These are phyloP conservation scores for Diprion similis DNA, from an alignment of 1,140 invertebrate genomes.

Conservation along the genomic window DNA sequence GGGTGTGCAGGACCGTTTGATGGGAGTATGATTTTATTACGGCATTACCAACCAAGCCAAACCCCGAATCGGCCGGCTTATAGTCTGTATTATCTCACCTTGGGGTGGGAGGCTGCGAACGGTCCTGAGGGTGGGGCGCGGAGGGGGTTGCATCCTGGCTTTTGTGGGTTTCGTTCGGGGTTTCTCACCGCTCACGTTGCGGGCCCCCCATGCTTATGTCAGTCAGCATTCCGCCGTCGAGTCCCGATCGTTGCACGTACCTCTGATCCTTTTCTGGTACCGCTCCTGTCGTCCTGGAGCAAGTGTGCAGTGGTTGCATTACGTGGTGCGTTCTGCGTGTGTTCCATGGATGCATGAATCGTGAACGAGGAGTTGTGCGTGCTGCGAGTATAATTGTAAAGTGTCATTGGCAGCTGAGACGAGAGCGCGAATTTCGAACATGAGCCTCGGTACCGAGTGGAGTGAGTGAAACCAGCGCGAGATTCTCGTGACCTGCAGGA, in stretches of 20 bases:
- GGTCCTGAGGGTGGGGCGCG: conserved; percentile 17
- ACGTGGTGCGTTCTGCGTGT: too few species aligned
- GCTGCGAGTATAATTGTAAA: neutral
- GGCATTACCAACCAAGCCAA: conserved; percentile 60
- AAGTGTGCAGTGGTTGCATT: neutral
- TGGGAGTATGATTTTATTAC: conserved; percentile 65
- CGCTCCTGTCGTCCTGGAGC: neutral
- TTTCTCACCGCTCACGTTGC: conserved; percentile 37
- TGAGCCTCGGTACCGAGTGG: neutral
- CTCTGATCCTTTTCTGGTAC: neutral
- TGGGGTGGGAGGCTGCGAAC: conserved; percentile 21
- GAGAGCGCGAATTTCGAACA: neutral
- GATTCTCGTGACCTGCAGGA: neutral
- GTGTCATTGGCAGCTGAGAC: neutral
- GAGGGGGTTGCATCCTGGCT: conserved; percentile 34
- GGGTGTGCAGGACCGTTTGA: conserved; percentile 56
- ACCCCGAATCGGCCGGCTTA: conserved; percentile 61
- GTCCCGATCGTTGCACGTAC: conserved; percentile 12
- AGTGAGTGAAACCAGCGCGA: neutral
- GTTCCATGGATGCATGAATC: too few species aligned
- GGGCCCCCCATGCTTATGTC: conserved; percentile 32
- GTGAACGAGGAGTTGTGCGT: neutral
- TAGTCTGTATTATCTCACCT: conserved; percentile 61
- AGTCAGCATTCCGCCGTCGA: conserved; percentile 51
- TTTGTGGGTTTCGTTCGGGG: conserved; percentile 53